Evolutionary conservation across 2,113 vertebrate species (phyloP).

Genomic region (Pelecanus crispus): DNA sequence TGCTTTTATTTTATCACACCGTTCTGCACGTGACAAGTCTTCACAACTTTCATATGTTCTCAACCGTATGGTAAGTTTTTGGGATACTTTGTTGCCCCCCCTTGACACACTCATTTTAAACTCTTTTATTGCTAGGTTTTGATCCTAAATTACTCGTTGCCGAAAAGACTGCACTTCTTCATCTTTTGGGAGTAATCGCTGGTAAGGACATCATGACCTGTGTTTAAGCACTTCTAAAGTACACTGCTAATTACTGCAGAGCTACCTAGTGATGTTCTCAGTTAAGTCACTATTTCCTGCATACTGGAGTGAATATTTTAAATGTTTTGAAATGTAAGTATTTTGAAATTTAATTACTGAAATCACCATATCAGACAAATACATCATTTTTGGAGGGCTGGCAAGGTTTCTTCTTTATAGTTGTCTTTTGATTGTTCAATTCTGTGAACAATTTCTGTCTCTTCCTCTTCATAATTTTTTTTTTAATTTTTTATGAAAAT

Average conservation of each 20-base stretch:
- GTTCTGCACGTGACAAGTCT: background rate
- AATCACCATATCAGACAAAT: background rate
- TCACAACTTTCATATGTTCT: background rate
- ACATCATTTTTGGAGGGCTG: background rate
- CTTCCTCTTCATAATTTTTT: background rate
- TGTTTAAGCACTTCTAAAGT: background rate
- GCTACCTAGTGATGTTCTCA: background rate
- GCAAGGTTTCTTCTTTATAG: background rate
- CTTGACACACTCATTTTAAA: background rate
- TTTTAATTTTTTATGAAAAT: background rate
- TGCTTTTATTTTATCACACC: background rate
- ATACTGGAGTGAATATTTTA: background rate
- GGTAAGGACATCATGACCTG: background rate
- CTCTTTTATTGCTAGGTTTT: background rate
- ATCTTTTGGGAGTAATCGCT: background rate
- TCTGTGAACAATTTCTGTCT: background rate
- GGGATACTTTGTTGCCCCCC: background rate
- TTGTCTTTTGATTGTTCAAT: background rate
- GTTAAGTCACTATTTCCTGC: background rate
- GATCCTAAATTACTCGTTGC: background rate
- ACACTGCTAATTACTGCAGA: background rate
- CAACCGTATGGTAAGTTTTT: background rate
- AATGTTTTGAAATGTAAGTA: background rate
- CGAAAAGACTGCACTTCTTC: background rate
- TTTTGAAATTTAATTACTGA: background rate